Base-by-base conservation (phyloP, 2,888 invertebrate species). In the Elmis aenea region DNA sequence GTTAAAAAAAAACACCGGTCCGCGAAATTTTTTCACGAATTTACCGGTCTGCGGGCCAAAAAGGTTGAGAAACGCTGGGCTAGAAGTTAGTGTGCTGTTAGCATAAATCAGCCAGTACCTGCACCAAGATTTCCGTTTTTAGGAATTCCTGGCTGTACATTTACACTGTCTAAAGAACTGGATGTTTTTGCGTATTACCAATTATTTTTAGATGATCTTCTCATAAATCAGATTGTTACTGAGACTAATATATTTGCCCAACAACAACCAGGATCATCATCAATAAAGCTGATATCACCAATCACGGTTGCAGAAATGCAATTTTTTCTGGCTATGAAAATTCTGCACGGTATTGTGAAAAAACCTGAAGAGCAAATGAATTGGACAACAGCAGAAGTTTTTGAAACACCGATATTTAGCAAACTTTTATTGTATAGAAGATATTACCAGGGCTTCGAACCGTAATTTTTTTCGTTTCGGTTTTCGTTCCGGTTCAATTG, bases 331-430 rank as follows among this genome's bases (percentile, higher is more conserved):
- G 10, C 20, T 11, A 18, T 29, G 20, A 6, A 29, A 4, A 29
- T 29, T n/a, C 18, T 29, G 9, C 29, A 16, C 11, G n/a, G n/a
- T n/a, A n/a, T n/a, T n/a, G 20, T 29, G 9, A 18, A 8, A n/a
- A 29, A 29, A 15, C 20, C 29, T 6, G 29, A 29, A 29, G 29
- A 29, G 12, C n/a, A 21, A 4, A 18, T 29, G 20, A 20, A 29
- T n/a, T 29, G 29, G 29, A n/a, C 29, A 11, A 29, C 16, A 18
- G 6, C 9, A 16, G 18, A 29, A 29, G 12, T 27, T 3, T 15
- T 13, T 4, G 3, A 15, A 3, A 27, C 27, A 3, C 27, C 27
- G n/a, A 27, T 27, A 9, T 27, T 27, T 15, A 9, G 15, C 4
- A 26, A 26, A 26, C 13, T 26, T 3, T 3, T 26, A 4, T 13